Evolutionary conservation across 1,140 invertebrate species (phyloP).

Genomic region (Pseudomyrmex dendroicus): DNA sequence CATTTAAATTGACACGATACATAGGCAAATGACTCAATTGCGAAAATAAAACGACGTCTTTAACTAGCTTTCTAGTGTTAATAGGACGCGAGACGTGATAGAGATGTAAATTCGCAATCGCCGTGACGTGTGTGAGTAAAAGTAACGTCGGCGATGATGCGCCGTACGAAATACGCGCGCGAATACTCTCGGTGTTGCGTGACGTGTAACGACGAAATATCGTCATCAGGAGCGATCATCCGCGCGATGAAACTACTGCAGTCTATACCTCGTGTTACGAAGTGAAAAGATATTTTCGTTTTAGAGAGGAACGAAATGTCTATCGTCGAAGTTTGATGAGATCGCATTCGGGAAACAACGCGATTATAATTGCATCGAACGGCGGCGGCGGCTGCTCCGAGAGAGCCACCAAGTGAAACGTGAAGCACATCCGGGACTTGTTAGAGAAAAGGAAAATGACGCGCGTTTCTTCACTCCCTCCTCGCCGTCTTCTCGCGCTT

Average conservation of each 20-base stretch:
- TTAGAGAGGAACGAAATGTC: background rate
- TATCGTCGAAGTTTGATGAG: slow-evolving; percentile 57
- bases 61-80: slow-evolving; percentile 7
- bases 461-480: too few species aligned
- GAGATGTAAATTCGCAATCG: background rate
- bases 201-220: slow-evolving; percentile 48
- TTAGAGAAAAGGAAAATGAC: slow-evolving; percentile 12
- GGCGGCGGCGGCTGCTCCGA: background rate
- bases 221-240: slow-evolving; percentile 21
- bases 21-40: background rate
- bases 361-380: slow-evolving; percentile 50
- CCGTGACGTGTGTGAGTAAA: slow-evolving; percentile 18
- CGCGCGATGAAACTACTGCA: background rate
- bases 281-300: slow-evolving; percentile 48
- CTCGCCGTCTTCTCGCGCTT: slow-evolving; percentile 4
- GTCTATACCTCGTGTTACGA: slow-evolving; percentile 18
- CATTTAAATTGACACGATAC: background rate
- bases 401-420: slow-evolving; percentile 41
- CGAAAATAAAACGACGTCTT: background rate
- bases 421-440: background rate
- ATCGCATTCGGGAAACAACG: slow-evolving; percentile 17
- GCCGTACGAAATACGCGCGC: slow-evolving; percentile 22
- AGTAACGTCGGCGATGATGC: slow-evolving; percentile 35
- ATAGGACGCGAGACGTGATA: slow-evolving; percentile 13
- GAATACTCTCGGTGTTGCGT: slow-evolving; percentile 41